Evolutionary conservation across 1,140 invertebrate genomes (phyloP).

Genomic region (Gryllus bimaculatus): DNA sequence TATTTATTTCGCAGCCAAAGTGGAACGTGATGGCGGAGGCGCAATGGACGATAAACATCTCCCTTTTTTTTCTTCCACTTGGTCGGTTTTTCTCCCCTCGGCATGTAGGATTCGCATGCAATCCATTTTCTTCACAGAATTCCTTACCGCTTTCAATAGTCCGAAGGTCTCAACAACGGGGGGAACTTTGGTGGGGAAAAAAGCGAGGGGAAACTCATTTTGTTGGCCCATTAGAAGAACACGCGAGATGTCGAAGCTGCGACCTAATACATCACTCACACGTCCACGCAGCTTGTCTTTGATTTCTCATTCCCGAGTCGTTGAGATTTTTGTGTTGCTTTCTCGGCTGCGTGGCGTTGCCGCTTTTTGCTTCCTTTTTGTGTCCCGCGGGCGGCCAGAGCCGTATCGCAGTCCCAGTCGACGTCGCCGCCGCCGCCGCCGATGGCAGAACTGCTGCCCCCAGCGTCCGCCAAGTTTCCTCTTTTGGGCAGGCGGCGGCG

Average conservation of each 20-base stretch:
- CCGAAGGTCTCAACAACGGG: too few relatives aligned
- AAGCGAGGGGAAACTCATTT: constrained; percentile 7
- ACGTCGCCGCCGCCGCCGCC: too few relatives aligned
- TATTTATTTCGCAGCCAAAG: not conserved
- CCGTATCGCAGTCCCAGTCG: too few relatives aligned
- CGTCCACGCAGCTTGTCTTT: not conserved
- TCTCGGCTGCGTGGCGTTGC: too few relatives aligned
- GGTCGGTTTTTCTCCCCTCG: not conserved
- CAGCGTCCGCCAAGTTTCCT: too few relatives aligned
- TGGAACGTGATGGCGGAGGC: not conserved
- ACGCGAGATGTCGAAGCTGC: not conserved
- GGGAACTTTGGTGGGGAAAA: not conserved
- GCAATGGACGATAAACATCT: constrained; percentile 15
- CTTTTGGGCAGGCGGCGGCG: too few relatives aligned
- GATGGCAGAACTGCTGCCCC: too few relatives aligned
- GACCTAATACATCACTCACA: constrained; percentile 10
- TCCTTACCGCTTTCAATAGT: constrained; percentile 13
- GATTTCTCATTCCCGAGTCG: constrained; percentile 9
- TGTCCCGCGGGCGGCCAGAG: too few relatives aligned
- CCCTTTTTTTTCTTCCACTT: not conserved
- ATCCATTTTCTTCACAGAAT: constrained; percentile 16
- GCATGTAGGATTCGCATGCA: constrained; percentile 10
- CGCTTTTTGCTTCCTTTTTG: too few relatives aligned
- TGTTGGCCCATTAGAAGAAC: constrained; percentile 13
- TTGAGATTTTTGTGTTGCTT: too few relatives aligned